A percentile compares a stretch with the other conserved stretches of the same genome.
These are phyloP conservation scores for Hoplodrina ambigua DNA, from an alignment of 2,888 invertebrate species.

Conservation along the genomic window DNA sequence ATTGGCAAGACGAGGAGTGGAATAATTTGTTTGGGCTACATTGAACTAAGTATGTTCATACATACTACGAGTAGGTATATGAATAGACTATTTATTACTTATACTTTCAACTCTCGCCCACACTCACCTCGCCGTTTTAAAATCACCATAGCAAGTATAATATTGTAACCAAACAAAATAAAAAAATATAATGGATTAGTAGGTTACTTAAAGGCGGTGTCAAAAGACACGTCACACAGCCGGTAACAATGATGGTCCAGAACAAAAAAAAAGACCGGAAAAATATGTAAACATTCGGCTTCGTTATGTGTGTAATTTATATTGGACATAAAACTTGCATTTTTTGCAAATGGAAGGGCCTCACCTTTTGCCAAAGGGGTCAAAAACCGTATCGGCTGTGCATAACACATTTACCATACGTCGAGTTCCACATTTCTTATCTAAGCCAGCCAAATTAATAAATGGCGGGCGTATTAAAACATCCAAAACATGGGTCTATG, in stretches of 20 bases:
- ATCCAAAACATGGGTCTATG: neutral
- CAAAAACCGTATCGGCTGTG: neutral
- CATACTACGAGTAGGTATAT: no score
- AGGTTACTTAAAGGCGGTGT: neutral
- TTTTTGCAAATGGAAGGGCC: neutral
- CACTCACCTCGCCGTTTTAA: no score
- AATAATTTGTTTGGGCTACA: no score
- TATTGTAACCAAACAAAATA: no score
- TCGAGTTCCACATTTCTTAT: neutral
- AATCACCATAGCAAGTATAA: no score
- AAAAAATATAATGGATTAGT: neutral
- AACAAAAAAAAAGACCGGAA: neutral
- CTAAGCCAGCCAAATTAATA: neutral
- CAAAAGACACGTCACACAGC: no score
- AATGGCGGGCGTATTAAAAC: neutral
- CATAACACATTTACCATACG: neutral
- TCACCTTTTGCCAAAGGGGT: neutral
- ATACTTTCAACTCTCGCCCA: no score
- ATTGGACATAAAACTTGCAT: slow-evolving; percentile 8
- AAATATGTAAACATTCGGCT: no score
- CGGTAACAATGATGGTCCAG: neutral
- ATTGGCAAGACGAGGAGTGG: no score
- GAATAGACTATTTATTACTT: no score
- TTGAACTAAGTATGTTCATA: no score
- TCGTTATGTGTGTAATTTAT: neutral